Base-by-base conservation (phyloP, 2,888 invertebrate genomes). In the Phaonia tiefii region DNA sequence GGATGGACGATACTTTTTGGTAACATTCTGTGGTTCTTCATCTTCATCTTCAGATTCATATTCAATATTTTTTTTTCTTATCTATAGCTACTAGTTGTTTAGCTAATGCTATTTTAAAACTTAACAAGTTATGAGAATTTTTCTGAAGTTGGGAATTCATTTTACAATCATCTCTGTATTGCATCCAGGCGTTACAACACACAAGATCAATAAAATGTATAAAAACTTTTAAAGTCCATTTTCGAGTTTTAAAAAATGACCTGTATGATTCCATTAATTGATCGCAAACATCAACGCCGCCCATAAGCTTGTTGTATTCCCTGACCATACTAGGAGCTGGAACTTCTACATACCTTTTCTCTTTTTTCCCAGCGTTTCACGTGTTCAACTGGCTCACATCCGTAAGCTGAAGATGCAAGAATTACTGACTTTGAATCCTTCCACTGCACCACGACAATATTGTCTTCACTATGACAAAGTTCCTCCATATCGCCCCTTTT, bases 391-490 rank as follows among this genome's bases (percentile, higher is more conserved):
- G 31, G 31, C 3, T 31, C 31, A 31, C 31, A 31, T 31, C 31
- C 31, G 8, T 31, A 31, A 8, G 11, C 72, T 58, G 58, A 75
- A 22, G 79, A 74, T 60, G 74, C 75, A 42, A 73, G 49, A 73
- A 75, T 22, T 54, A 79, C 66, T 5, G 75, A 72, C 51, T 79
- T 79, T 49, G 65, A 75, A 71, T 79, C 67, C 70, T 72, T 76
- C 58, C 56, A 69, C 39, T 73, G 58, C 17, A 82, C 72, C 11
- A 74, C 60, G 26, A 74, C 70, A 70, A 77, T 51, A 49, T 72
- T 56, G 37, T 67, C 56, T 44, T 78, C 63, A 58, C 58, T 44
- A 22, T 42, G 65, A 51, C 67, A 70, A 2, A 75, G 63, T 60
- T 73, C 46, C 22, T 75, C 72, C 63, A 72, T 58, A 37, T 66